Base-by-base conservation (phyloP, 2,113 vertebrate genomes). In the Meriones unguiculatus region DNA sequence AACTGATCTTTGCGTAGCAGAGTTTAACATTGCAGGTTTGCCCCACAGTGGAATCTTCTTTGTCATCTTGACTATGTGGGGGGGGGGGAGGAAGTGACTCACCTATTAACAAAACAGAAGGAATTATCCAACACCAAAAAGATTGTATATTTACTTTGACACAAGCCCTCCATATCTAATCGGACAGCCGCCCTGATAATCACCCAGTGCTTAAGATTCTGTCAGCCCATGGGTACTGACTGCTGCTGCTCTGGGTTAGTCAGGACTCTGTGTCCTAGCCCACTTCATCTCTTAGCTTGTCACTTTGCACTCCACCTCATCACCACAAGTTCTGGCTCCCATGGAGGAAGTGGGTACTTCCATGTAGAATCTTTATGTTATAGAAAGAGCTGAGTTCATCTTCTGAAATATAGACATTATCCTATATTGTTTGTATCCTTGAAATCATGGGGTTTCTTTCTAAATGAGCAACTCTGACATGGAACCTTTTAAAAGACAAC, bases 391-490 rank as follows among this genome's bases (percentile, higher is more conserved):
- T 46, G 35, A 41, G 38, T 64, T 90, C 73, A 15, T 52, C 95
- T 86, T 77, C 57, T 82, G 76, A 54, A 18, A 20, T 3, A 25
- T 69, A n/a, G 15, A 81, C 18, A 88, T 82, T 94, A 93, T 75
- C 94, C 76, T 85, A 3, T n/a, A 54, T 4, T 64, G 22, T n/a
- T 93, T 59, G 18, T 62, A 50, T 50, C 77, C 54, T 87, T 93
- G 30, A 84, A 94, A 91, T 91, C 54, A 82, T 22, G 20, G 25
- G 41, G 6, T 89, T 96, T 95, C 64, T 93, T 94, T 73, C 87
- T 87, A 75, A 91, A 65, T 80, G 69, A 95, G 64, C 22, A 86
- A 12, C 30, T 96, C 38, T 84, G 17, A 92, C 35, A 85, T 62
- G 30, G 30, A 9, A 52, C 32, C 59, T 57, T 87, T 54, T 62